Evolutionary conservation across 2,888 invertebrate species (phyloP), one percentile per base, ranked within the genome.

Genomic region (Mimas tiliae): DNA sequence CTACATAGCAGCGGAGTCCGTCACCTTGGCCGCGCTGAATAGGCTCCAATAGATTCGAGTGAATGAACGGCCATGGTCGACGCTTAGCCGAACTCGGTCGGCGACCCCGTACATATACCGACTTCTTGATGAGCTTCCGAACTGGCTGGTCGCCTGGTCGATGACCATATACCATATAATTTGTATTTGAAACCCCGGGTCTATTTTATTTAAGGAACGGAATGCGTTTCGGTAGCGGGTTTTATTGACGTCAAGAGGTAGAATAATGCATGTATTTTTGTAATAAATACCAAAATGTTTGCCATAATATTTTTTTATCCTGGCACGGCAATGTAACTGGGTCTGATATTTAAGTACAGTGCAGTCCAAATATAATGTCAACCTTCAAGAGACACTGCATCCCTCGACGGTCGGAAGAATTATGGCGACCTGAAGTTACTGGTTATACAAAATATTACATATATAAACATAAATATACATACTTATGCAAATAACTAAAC

Each of bases 11-110:
- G 68, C 71, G 68, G 72, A 77, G 88, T 75, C 87, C 88, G 84
- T 91, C 91, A 91, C 91, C 91, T 91, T 90, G 91, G 87, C 87
- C 84, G 80, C 79, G 77, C 78, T 75, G 76, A 84, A 85, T 82
- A 86, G 73, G 75, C 72, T 70, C 74, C 67, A 72, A 78, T 76
- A 76, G 76, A 78, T 79, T 80, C 80, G 81, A 79, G 85, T 84
- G 86, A 89, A 89, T 77, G 89, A 88, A 86, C 90, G 86, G 81
- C 84, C 86, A 68, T 80, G 80, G 80, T 63, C 65, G 65, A n/a
- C 62, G 66, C 16, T 65, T 65, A 77, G 83, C 87, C 90, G 78
- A 92, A 91, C 83, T 65, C 89, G 92, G 92, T 89, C 91, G 81
- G 69, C 82, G 91, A 92, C 87, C 92, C 82, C 80, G 75, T 72